Base-by-base conservation (phyloP, 2,113 vertebrate species). In the Sebastes schlegelii region DNA sequence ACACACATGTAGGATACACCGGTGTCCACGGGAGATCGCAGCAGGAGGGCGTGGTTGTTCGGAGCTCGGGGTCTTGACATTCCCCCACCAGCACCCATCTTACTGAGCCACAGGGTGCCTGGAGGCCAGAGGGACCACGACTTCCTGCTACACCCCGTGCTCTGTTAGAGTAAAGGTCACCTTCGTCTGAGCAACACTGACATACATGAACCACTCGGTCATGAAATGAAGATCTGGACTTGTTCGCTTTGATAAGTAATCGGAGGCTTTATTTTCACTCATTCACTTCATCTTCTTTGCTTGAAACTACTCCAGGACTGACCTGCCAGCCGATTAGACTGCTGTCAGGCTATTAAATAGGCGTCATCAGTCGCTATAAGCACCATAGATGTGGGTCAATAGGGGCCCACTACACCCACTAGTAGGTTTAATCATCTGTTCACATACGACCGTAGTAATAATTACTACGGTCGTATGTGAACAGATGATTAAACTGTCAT, bases 81-180 rank as follows among this genome's bases (percentile, higher is more conserved):
- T 80, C 62, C 26, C 42, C 54, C 77, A 52, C 16, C 42, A 77
- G 51, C 52, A 82, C 55, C 58, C 76, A 64, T 61, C 48, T 46
- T 68, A n/a, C 45, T 58, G 60, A 89, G 57, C 91, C 75, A 43
- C 71, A 68, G 82, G 79, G 86, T 60, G 80, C 83, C 85, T 84
- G 78, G 42, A 87, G 88, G 74, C 85, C 85, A 46, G 62, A 87
- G 70, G 76, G 74, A 85, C 83, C 80, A 60, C 57, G 48, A 40
- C 74, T 84, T 89, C 85, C 86, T 80, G 78, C 68, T 79, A 49
- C 80, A 83, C 83, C 60, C 81, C 51, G 42, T 66, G 66, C 67
- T 80, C 57, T 69, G 75, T 61, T 67, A 64, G 51, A 48, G 83
- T 48, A 92, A 91, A 91, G 90, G 91, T 91, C 89, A 91, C 88